Evolutionary conservation across 1,140 invertebrate genomes (phyloP).

Genomic region (Bombus impatiens): DNA sequence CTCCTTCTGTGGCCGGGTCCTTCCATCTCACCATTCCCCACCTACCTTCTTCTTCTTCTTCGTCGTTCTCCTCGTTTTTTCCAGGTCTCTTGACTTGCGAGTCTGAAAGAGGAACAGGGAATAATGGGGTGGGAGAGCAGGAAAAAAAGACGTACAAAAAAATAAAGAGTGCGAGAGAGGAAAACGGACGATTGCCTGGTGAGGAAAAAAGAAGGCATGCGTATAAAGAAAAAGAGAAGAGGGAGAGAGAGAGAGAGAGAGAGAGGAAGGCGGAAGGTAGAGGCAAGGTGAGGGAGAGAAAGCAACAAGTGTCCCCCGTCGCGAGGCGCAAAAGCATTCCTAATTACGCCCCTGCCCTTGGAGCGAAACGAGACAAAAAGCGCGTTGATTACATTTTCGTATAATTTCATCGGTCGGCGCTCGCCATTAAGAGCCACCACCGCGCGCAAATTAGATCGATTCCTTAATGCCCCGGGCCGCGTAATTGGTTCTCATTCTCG

Average conservation of each 20-base stretch:
- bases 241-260: slow-evolving; percentile 32
- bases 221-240: slow-evolving; percentile 54
- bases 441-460: slow-evolving; percentile 75
- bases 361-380: slow-evolving; percentile 80
- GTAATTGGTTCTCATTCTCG: slow-evolving; percentile 75
- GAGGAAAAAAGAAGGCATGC: slow-evolving; percentile 25
- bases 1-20: slow-evolving; percentile 64
- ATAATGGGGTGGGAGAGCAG: neutral
- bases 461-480: slow-evolving; percentile 73
- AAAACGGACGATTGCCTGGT: slow-evolving; percentile 1
- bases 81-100: slow-evolving; percentile 39
- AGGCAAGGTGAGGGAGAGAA: slow-evolving; percentile 57
- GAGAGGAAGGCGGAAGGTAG: slow-evolving; percentile 59
- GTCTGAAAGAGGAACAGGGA: slow-evolving; percentile 15
- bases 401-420: slow-evolving; percentile 78
- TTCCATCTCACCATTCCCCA: slow-evolving; percentile 47
- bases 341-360: slow-evolving; percentile 79
- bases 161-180: neutral
- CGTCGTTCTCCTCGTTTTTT: slow-evolving; percentile 26
- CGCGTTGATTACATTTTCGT: slow-evolving; percentile 81
- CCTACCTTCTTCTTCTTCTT: neutral
- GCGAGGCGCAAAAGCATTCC: slow-evolving; percentile 81
- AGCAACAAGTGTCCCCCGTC: slow-evolving; percentile 81
- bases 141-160: neutral
- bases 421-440: slow-evolving; percentile 71